These are phyloP conservation scores for Scolopax mira DNA, from an alignment of 2,113 vertebrate genomes.

Conservation along the genomic window DNA sequence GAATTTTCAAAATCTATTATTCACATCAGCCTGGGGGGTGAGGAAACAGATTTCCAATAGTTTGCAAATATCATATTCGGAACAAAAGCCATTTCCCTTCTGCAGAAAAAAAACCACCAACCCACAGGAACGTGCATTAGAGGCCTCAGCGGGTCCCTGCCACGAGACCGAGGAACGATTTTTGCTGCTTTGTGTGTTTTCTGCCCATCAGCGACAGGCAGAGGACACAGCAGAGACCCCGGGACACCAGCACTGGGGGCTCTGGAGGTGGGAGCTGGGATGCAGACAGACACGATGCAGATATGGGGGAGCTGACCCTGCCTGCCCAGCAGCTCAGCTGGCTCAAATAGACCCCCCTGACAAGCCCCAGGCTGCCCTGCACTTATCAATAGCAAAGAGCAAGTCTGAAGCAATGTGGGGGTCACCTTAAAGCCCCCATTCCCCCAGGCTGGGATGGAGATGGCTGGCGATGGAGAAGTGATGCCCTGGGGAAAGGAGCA, in stretches of 20 bases:
- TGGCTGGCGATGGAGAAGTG: background rate
- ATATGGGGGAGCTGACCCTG: background rate
- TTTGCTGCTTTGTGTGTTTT: background rate
- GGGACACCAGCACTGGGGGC: background rate
- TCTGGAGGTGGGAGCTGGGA: background rate
- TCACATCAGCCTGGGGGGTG: background rate
- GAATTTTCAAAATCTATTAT: background rate
- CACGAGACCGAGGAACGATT: accelerated
- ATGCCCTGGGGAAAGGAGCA: background rate
- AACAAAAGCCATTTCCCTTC: background rate
- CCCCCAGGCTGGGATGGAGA: background rate
- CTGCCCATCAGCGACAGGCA: background rate
- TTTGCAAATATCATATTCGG: background rate
- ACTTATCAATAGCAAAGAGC: background rate
- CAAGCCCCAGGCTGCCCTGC: background rate
- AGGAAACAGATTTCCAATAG: background rate
- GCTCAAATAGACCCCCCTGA: background rate
- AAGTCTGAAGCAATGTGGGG: background rate
- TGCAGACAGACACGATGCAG: accelerated
- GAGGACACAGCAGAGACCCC: background rate
- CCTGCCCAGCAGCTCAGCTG: background rate
- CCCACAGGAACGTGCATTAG: accelerated
- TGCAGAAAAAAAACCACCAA: background rate
- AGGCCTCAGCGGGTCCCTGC: background rate
- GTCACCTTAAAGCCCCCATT: background rate